Base-by-base conservation (phyloP, 37 sponge, comb jelly and placozoan species). In the Theonella swinhoei region DNA sequence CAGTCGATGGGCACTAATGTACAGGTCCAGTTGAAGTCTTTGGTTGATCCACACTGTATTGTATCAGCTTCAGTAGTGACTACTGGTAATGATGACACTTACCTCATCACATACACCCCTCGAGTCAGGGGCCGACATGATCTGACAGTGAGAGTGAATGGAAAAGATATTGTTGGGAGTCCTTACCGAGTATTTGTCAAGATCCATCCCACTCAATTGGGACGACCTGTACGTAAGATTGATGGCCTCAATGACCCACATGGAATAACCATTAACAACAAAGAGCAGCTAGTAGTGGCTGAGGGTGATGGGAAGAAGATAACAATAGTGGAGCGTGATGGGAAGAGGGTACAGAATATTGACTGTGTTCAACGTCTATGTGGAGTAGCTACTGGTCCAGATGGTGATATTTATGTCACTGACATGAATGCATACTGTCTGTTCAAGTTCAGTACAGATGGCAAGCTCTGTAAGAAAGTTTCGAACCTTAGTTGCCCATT, bases 171-270 rank as follows among this genome's bases (percentile, higher is more conserved):
- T 25, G 37, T 37, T n/a, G 81, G 71, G 24, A 80, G 81, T 54
- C 61, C 81, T 40, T 80, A 58, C 61, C 36, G 31, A 23, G 70
- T 80, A 22, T 70, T 70, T 80, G 71, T 70, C n/a, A 47, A 41
- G 32, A 59, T 80, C 81, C 81, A 60, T 43, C 71, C 81, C 25
- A 70, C 81, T 54, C 37, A 70, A 29, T 70, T 80, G 8, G 61
- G 38, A 42, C 42, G 70, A 36, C 81, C 71, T 17, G 71, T 80
- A 25, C 67, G 37, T 42, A 23, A 42, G 7, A 41, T 68, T 4
- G 43, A 35, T n/a, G 81, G 58, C 22, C 0, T 80, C 54, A 70
- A 24, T 2, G 1, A 34, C 4, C 70, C 71, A 30, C 30, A 33
- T 29, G 34, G 34, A 28, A 34, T 70, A 2, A 34, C 81, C n/a